Conservation (phyloP, 1,140 invertebrate genomes). For the Aphidius ervi region DNA sequence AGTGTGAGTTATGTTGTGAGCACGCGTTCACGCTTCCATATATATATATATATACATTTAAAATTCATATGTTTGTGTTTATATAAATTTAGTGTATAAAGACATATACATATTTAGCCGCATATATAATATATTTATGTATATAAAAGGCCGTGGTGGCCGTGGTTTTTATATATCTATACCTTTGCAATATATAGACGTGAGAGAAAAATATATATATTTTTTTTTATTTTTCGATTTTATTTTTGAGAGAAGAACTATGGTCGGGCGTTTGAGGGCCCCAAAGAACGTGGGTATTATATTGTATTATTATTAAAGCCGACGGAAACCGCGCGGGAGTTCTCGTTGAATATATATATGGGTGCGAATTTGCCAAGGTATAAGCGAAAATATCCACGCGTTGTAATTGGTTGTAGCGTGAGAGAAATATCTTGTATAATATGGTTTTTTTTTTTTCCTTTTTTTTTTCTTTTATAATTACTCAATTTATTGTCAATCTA, state of each 20-base stretch:
- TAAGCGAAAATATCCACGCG: constrained; percentile 29
- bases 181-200: no score
- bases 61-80: no score
- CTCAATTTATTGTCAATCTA: not conserved
- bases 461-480: not conserved
- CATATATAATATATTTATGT: no score
- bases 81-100: no score
- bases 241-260: no score
- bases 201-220: no score
- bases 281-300: not conserved
- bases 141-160: no score
- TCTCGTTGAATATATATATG: constrained; percentile 6
- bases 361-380: constrained; percentile 9
- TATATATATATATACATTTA: constrained; percentile 11
- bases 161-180: no score
- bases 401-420: constrained; percentile 22
- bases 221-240: no score
- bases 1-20: constrained; percentile 30
- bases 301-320: constrained; percentile 25
- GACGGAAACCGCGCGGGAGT: constrained; percentile 22
- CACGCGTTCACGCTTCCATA: not conserved
- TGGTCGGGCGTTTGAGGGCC: no score
- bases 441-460: not conserved
- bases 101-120: no score
- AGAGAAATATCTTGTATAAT: constrained; percentile 4